Conservation (phyloP, 1,140 invertebrate species). For the Matsumurasca onukii region DNA sequence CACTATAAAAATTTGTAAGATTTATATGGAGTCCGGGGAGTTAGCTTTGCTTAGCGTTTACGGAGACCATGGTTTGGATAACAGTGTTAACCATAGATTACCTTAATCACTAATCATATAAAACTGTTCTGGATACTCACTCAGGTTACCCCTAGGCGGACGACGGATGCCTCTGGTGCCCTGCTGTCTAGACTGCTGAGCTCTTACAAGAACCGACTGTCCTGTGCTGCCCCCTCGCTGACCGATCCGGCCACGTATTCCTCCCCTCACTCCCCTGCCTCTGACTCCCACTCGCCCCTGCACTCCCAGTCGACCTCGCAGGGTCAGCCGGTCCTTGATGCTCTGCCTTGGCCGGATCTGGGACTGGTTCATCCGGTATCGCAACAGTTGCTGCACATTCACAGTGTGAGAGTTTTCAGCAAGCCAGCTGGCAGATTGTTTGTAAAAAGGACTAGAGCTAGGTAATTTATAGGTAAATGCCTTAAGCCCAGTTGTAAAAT, state of each 20-base stretch:
- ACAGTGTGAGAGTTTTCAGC: no score
- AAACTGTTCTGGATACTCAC: slow-evolving; percentile 7
- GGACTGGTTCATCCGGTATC: slow-evolving; percentile 48
- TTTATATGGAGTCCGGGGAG: no score
- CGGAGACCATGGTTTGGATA: no score
- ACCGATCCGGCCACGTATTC: not conserved
- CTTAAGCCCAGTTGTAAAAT: no score
- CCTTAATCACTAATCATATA: no score
- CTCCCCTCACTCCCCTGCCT: not conserved
- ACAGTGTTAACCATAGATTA: no score
- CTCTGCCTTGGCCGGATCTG: slow-evolving; percentile 23
- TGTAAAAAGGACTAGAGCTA: no score
- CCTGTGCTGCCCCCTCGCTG: not conserved
- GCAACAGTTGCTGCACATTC: slow-evolving; percentile 45
- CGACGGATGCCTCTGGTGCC: slow-evolving; percentile 39
- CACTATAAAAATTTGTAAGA: no score
- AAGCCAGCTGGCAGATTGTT: no score
- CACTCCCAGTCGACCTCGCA: slow-evolving; percentile 36
- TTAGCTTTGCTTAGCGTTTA: no score
- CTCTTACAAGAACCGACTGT: not conserved
- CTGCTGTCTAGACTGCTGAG: not conserved
- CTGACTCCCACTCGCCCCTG: slow-evolving; percentile 37
- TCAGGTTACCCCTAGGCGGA: not conserved
- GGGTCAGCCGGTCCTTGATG: slow-evolving; percentile 44
- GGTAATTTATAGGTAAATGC: no score